Evolutionary conservation across 2,113 vertebrate species (phyloP), one percentile per base, ranked within the genome.

Genomic region (Sardina pilchardus): DNA sequence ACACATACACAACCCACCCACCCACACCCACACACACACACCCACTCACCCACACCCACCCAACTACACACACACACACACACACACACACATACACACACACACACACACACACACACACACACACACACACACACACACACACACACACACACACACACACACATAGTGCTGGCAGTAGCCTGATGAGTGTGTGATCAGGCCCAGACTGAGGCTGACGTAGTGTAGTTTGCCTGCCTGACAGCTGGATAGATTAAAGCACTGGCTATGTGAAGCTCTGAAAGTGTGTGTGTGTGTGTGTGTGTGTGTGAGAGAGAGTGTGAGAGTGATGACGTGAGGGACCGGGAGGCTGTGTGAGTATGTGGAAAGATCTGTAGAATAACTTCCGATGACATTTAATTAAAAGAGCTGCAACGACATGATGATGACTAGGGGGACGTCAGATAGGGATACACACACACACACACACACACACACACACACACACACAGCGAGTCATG

Each of bases 381-480:
- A 63, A 63, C 59, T 24, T 63, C 59, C 59, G 2, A 26, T 63
- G 63, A 71, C 63, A 71, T 71, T 34, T 71, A 71, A 71, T 71
- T 71, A 71, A 71, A 71, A 71, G 63, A 83, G 34, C 48, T 39
- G 26, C 82, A 24, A 21, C 9, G 34, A 56, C 36, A 56, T 50
- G 47, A 59, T 85, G 9, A 81, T 34, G 3, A 81, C 34, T 53
- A 42, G 39, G 50, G 67, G 1, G 16, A 2, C 30, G 3, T 34
- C 63, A 71, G n/a, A 71, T 16, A 10, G 5, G n/a, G 21, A 9
- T 26, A 67, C 63, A 67, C 24, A 67, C 63, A 67, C 63, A 26
- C 63, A 67, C 63, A 71, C 24, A 71, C 63, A 71, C 63, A 71
- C 63, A 71, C 63, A 71, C 63, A 71, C 56, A 59, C 56, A 59